Conservation (phyloP, 2,888 invertebrate genomes). For the Blera fallax region DNA sequence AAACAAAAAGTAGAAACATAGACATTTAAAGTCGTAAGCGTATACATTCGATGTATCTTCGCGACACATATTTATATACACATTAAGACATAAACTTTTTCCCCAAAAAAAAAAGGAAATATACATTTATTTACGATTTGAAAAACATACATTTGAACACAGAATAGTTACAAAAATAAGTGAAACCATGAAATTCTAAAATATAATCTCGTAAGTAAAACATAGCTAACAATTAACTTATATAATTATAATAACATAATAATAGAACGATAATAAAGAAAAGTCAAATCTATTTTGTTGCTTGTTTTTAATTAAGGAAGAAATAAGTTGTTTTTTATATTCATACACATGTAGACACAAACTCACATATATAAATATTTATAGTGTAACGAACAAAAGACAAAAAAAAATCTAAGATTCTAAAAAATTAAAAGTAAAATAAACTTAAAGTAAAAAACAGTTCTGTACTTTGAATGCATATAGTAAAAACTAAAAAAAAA, state of each 20-base stretch:
- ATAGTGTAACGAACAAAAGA: constrained; percentile 50
- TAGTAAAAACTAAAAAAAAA: constrained; percentile 12
- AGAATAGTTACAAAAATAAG: constrained; percentile 68
- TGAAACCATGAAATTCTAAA: constrained; percentile 73
- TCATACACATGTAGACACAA: constrained; percentile 70
- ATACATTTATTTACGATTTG: constrained; percentile 71
- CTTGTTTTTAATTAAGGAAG: constrained; percentile 60
- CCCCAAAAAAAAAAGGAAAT: constrained; percentile 65
- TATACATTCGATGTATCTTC: constrained; percentile 49
- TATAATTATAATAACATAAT: constrained; percentile 46
- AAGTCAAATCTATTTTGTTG: constrained; percentile 60
- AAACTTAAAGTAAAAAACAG: constrained; percentile 45
- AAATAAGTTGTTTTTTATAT: constrained; percentile 70
- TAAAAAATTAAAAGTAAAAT: constrained; percentile 42
- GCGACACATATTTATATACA: constrained; percentile 48
- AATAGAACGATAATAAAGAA: constrained; percentile 50
- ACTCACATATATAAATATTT: constrained; percentile 65
- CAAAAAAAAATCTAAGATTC: constrained; percentile 56
- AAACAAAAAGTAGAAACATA: constrained; percentile 51
- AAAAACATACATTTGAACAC: constrained; percentile 73
- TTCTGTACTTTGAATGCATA: constrained; percentile 59
- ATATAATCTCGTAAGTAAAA: constrained; percentile 70
- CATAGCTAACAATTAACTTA: constrained; percentile 64
- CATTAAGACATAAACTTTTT: constrained; percentile 74
- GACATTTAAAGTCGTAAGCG: constrained; percentile 49